Evolutionary conservation across 2,888 invertebrate genomes (phyloP), one percentile per base, ranked within the genome.

Genomic region (Caenorhabditis doughertyi): DNA sequence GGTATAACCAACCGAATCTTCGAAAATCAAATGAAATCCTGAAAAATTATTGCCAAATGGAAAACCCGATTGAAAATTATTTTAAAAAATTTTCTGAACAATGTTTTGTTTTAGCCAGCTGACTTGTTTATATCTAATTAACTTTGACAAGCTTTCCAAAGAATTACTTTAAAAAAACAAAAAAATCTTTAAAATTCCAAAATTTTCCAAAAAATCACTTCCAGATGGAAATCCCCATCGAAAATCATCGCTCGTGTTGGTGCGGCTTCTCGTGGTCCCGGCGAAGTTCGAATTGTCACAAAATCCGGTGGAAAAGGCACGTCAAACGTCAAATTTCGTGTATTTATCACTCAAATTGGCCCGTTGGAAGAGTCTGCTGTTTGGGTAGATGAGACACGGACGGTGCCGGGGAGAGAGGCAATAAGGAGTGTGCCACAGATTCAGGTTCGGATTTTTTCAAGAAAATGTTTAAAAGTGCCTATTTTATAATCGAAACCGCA

Each of bases 351-450:
- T 13, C 88, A 93, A 81, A 92, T 92, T 76, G 93, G 93, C 16
- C 97, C 98, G 0, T 94, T 97, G 87, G 98, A 98, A 92, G 98
- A 98, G 92, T 97, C 97, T 88, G 97, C 98, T 7, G 97, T 99
- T 3, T 99, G 98, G 98, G 96, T 98, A 0, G 98, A 99, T 92
- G 99, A 99, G 93, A 95, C 96, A 0, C 94, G 96, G 74, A 91
- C 90, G 11, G 90, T 92, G 9, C 90, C 91, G 3, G 90, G 90
- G 3, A 68, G 91, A 79, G 90, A 89, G 58, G 85, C 84, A 16
- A 79, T 89, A 13, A 79, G 90, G 39, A 89, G 85, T 47, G 85
- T 90, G 25, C 83, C 86, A 25, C 89, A 87, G 55, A 82, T 79
- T 27, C 81, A 79, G 60, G 60, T 60, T 16, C 18, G 4, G 18